Evolutionary conservation across 64 coral and sea anemone species (phyloP).

Genomic region (Montipora foliosa): DNA sequence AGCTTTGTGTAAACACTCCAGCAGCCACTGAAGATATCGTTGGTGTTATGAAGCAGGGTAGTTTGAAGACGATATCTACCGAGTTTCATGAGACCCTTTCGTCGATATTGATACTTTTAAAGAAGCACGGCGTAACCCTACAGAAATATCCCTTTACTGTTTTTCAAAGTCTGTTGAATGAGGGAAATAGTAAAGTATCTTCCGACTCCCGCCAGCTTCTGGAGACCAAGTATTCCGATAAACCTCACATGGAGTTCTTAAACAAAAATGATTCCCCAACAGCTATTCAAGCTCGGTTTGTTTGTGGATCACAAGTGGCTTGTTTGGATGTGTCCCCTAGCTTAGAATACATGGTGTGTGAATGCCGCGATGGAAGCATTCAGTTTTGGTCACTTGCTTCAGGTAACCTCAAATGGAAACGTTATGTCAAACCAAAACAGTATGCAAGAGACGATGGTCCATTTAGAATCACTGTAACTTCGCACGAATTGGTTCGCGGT

Average conservation of each 20-base stretch:
- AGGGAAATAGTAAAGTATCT: background rate
- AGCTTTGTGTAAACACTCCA: background rate
- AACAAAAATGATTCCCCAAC: background rate
- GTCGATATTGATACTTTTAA: background rate
- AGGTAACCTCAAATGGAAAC: background rate
- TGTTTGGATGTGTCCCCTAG: conserved; percentile 31
- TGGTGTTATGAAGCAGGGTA: background rate
- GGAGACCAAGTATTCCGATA: background rate
- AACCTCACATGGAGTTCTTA: conserved; percentile 1
- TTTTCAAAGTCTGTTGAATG: conserved; percentile 5
- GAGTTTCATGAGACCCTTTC: background rate
- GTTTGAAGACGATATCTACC: background rate
- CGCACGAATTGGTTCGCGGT: too few relatives aligned
- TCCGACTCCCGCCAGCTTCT: background rate
- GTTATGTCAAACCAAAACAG: background rate
- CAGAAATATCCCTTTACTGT: background rate
- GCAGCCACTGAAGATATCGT: background rate
- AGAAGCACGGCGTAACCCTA: background rate
- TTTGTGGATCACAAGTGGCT: background rate
- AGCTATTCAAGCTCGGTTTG: background rate
- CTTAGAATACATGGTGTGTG: conserved; percentile 26
- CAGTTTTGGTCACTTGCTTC: conserved; percentile 13
- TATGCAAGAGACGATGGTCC: background rate
- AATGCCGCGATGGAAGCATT: conserved; percentile 14
- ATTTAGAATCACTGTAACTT: too few relatives aligned